Conservation (phyloP, 2,888 invertebrate species). For the Anarsia innoxiella region DNA sequence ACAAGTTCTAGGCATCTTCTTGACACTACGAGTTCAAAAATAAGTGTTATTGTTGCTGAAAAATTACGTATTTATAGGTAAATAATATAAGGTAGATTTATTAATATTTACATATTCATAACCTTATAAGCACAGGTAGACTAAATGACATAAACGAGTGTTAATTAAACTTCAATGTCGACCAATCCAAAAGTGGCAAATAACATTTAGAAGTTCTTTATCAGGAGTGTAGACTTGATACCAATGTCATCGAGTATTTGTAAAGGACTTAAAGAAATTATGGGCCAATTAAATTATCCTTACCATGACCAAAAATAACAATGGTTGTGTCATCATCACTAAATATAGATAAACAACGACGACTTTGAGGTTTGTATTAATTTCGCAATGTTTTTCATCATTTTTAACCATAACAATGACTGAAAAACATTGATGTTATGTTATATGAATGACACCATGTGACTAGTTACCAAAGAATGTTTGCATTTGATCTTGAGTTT, state of each 20-base stretch:
- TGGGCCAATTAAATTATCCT: slow-evolving; percentile 4
- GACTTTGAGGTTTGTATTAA: not conserved
- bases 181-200: not conserved
- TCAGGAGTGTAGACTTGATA: slow-evolving; percentile 1
- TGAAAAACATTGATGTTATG: not conserved
- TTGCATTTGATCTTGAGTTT: not conserved
- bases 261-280: slow-evolving; percentile 6
- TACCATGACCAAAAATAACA: slow-evolving; percentile 6
- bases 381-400: no score
- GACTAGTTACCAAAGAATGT: slow-evolving; percentile 4
- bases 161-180: slow-evolving; percentile 10
- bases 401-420: no score
- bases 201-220: slow-evolving; percentile 3
- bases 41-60: no score
- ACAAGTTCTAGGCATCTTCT: slow-evolving; percentile 11
- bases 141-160: slow-evolving; percentile 9
- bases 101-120: no score
- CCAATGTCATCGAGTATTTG: slow-evolving; percentile 7
- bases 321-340: slow-evolving; percentile 5
- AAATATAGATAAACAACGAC: slow-evolving; percentile 1
- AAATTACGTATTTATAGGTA: no score
- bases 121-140: no score
- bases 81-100: no score
- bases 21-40: no score
- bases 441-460: not conserved